Base-by-base conservation (phyloP, 2,797 vertebrate species). In the Tiaroga cobitis region DNA sequence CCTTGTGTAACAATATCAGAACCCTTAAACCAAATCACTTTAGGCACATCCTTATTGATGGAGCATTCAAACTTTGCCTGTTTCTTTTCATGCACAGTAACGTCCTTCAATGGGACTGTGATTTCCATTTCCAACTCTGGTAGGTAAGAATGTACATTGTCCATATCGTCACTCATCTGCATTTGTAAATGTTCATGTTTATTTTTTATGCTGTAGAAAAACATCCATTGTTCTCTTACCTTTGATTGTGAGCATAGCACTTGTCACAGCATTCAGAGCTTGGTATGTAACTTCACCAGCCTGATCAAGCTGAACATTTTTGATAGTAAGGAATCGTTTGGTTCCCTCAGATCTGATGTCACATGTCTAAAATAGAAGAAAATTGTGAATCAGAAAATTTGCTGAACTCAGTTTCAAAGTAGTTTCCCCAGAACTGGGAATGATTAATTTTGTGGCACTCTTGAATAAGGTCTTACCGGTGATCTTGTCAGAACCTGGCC, bases 201-300 rank as follows among this genome's bases (percentile, higher is more conserved):
- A 39, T 56, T 69, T 39, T 9, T 61, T 81, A 15, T 18, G 59
- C 59, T 43, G 56, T 56, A 34, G 41, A 56, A 73, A 70, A 34
- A 37, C 4, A 68, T 73, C 70, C 5, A 32, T 26, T 37, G 16
- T 80, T 70, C 73, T 2, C 0, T 85, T 96, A 97, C 96, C 96
- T 95, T 97, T 97, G 4, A 97, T 96, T 77, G 94, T 96, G 84
- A 99, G 95, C 93, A 99, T 96, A 46, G 98, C 98, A 6, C 91
- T 94, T 56, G 98, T 98, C 16, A 95, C 9, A 1, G 97, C 98
- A 8, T 99, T 99, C 61, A 98, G 88, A 16, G 97, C 98, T 89
- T 97, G 97, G 92, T 96, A 99, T 59, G 97, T 95, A 82, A 99
- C 97, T 92, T 99, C 98, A 11, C 98, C 98, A 19, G 98, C 96